Percentiles rank a stretch among this genome's conserved stretches.
phyloP scores from a whole-genome alignment of 2,113 vertebrate species.

The Dendropsophus ebraccatus region DNA sequence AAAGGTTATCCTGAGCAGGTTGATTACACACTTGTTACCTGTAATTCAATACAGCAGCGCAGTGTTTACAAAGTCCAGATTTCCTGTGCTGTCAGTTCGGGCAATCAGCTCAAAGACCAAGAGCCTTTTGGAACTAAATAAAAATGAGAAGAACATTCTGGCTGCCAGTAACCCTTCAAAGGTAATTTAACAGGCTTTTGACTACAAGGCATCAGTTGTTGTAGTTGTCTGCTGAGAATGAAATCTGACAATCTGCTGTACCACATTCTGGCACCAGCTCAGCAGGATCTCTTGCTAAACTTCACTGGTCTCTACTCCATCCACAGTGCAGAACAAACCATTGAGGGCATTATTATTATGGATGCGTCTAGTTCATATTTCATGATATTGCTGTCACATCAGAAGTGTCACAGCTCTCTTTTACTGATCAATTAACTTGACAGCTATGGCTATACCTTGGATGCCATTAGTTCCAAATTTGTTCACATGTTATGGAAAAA shows the following conservation, averaged over 20 bases:
- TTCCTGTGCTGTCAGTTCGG: conserved; percentile 78
- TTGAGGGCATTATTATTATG: conserved; percentile 60
- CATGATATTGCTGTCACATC: neutral
- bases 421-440: neutral
- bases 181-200: conserved; percentile 75
- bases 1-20: conserved; percentile 69
- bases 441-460: neutral
- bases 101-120: conserved; percentile 75
- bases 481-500: no score
- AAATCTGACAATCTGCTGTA: conserved; percentile 75
- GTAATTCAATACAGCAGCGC: conserved; percentile 73
- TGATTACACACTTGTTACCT: conserved; percentile 75
- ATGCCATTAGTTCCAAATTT: no score
- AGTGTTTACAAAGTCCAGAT: conserved; percentile 76
- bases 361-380: conserved; percentile 58
- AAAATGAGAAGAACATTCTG: conserved; percentile 74
- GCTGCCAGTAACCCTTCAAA: conserved; percentile 77
- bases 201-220: conserved; percentile 74
- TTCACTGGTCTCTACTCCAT: conserved; percentile 56
- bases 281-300: conserved; percentile 62
- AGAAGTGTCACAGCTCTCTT: neutral
- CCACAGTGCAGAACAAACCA: conserved; percentile 57
- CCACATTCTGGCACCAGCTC: conserved; percentile 67
- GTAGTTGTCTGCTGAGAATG: conserved; percentile 71
- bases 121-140: conserved; percentile 76